A percentile compares a stretch with the other conserved stretches of the same genome.
These are phyloP conservation scores for Temnothorax ravouxi DNA, from an alignment of 2,888 invertebrate genomes.

Conservation along the genomic window DNA sequence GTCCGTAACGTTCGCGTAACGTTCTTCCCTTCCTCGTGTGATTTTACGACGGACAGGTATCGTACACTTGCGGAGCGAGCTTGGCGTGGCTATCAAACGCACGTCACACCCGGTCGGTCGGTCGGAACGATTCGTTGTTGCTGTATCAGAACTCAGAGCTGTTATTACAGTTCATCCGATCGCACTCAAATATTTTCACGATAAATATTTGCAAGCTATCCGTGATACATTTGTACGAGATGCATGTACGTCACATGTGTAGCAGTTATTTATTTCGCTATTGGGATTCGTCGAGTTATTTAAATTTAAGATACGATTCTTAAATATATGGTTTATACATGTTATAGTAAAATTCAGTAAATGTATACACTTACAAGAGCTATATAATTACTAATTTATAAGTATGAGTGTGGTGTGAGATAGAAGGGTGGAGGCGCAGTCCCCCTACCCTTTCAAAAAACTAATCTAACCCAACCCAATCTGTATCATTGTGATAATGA, in stretches of 20 bases:
- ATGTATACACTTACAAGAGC: too few relatives aligned
- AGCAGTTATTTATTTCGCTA: conserved; percentile 23
- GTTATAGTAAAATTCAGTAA: too few relatives aligned
- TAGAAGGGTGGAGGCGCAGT: too few relatives aligned
- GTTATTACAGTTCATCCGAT: conserved; percentile 41
- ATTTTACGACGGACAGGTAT: conserved; percentile 17
- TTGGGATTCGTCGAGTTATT: neutral
- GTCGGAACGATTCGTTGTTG: conserved; percentile 8
- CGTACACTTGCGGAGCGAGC: conserved; percentile 14
- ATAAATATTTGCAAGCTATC: conserved; percentile 35
- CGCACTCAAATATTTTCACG: conserved; percentile 39
- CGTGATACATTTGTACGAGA: neutral
- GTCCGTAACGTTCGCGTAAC: neutral
- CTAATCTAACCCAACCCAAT: too few relatives aligned
- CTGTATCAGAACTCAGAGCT: neutral
- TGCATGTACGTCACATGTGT: neutral
- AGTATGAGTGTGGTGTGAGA: too few relatives aligned
- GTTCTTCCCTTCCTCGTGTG: neutral
- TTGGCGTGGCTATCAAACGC: conserved; percentile 40
- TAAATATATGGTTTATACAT: too few relatives aligned
- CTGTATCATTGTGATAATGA: too few relatives aligned
- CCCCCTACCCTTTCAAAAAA: too few relatives aligned
- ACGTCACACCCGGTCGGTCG: conserved; percentile 10
- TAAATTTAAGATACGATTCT: neutral
- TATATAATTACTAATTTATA: too few relatives aligned